Base-by-base conservation (phyloP, 1,140 invertebrate species). In the Saccostrea cuccullata region DNA sequence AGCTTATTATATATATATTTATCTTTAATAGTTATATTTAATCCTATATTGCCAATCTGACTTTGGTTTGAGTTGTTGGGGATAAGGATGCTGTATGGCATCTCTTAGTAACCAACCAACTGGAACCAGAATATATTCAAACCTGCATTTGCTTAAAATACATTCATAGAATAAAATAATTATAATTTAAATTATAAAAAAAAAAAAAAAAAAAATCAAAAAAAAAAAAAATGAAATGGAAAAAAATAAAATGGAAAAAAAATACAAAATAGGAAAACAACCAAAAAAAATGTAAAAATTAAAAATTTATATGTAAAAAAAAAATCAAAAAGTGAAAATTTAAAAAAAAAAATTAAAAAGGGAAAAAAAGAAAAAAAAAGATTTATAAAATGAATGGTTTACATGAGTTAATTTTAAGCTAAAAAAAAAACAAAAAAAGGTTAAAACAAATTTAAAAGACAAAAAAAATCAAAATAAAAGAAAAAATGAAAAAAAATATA, bases 191-290 rank as follows among this genome's bases (percentile, higher is more conserved):
- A 73, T 20, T 40, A 30, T 60, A 77, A 87, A 87, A 67, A 36
- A 67, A 84, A n/a, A n/a, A 84, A 84, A n/a, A 56, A 82, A 55
- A 87, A 77, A 64, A 26, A 20, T 8, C 60, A 30, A 82, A 36
- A 87, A 86, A n/a, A 26, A 60, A 58, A 55, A 85, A 89, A 55
- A 83, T 83, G n/a, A n/a, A n/a, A n/a, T n/a, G n/a, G n/a, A 26
- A 64, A 12, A 84, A 73, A 84, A 84, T 82, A 86, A 73, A 70
- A 84, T 84, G 70, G n/a, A 85, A 82, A 85, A 70, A 88, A 86
- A 86, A 55, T 67, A 82, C 11, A 87, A 87, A 87, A 87, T 82
- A 86, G 64, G n/a, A 60, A 47, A n/a, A 84, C 40, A 86, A 47
- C 70, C 84, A 84, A 73, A 73, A 56, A 88, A 84, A 84, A 86